These are phyloP conservation scores for Opisthograptis luteolata DNA, from an alignment of 2,888 invertebrate species.

Conservation along the genomic window DNA sequence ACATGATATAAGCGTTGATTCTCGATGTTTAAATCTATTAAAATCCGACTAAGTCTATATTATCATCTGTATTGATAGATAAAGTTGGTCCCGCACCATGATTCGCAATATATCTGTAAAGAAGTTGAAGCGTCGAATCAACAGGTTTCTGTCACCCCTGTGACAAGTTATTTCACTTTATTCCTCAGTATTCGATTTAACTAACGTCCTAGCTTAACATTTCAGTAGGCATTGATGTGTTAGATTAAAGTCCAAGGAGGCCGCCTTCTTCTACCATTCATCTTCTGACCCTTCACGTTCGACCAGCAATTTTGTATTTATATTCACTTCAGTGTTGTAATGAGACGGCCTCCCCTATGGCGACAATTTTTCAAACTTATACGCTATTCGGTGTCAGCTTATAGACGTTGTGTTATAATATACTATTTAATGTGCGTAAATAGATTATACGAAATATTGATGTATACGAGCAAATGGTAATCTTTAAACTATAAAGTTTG, in stretches of 20 bases:
- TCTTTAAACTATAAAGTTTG: constrained; percentile 18
- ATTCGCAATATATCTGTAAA: constrained; percentile 3
- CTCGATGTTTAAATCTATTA: too few species aligned
- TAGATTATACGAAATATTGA: constrained; percentile 34
- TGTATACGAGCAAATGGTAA: constrained; percentile 39
- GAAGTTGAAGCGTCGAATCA: background rate
- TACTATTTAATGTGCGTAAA: constrained; percentile 29
- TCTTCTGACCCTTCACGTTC: background rate
- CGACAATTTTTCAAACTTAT: constrained; percentile 7
- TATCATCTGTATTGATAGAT: too few species aligned
- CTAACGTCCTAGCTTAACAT: constrained; percentile 27
- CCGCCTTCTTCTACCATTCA: background rate
- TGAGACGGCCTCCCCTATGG: constrained; percentile 4
- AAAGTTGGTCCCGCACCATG: background rate
- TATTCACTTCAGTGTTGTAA: background rate
- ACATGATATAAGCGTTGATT: too few species aligned
- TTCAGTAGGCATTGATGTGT: constrained; percentile 8
- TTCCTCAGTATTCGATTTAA: constrained; percentile 4
- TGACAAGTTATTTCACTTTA: constrained; percentile 7
- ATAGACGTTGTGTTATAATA: constrained; percentile 25
- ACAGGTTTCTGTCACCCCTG: constrained; percentile 37
- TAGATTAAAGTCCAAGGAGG: constrained; percentile 10
- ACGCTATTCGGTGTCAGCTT: constrained; percentile 32
- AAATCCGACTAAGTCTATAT: too few species aligned
- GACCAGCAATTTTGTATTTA: background rate